Conservation (phyloP, 2,888 invertebrate genomes). For the Silvanus unidentatus region DNA sequence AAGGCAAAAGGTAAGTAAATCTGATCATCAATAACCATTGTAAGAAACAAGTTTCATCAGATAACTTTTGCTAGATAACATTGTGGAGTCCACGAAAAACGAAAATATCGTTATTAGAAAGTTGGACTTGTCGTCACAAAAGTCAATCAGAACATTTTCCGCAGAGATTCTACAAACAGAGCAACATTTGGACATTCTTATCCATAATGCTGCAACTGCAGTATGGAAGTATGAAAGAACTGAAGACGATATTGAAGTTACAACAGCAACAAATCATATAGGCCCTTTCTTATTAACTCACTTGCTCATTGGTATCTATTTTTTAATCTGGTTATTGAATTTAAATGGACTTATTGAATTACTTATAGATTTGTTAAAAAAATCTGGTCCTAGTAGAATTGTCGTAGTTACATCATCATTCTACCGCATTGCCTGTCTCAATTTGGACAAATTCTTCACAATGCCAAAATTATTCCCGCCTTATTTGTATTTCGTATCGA, state of each 20-base stretch:
- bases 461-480: conserved; percentile 55
- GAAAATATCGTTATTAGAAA: conserved; percentile 65
- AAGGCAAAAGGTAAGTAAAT: conserved; percentile 66
- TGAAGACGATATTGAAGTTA: conserved; percentile 79
- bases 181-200: conserved; percentile 68
- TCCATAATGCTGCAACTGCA: conserved; percentile 86
- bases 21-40: not conserved
- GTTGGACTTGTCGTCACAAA: conserved; percentile 70
- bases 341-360: no score
- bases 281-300: conserved; percentile 92
- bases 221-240: conserved; percentile 61
- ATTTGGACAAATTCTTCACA: conserved; percentile 73
- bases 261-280: conserved; percentile 90
- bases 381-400: conserved; percentile 68
- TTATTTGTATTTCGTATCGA: conserved; percentile 77
- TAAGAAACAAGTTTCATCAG: not conserved
- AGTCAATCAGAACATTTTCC: conserved; percentile 78
- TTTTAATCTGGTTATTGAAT: conserved; percentile 2
- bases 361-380: conserved; percentile 63
- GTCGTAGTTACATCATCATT: conserved; percentile 77
- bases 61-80: conserved; percentile 56
- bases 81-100: conserved; percentile 64
- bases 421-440: conserved; percentile 66
- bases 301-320: conserved; percentile 62
- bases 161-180: conserved; percentile 71